Conservation (phyloP, 2,113 vertebrate genomes). For the Brachionichthys hirsutus region DNA sequence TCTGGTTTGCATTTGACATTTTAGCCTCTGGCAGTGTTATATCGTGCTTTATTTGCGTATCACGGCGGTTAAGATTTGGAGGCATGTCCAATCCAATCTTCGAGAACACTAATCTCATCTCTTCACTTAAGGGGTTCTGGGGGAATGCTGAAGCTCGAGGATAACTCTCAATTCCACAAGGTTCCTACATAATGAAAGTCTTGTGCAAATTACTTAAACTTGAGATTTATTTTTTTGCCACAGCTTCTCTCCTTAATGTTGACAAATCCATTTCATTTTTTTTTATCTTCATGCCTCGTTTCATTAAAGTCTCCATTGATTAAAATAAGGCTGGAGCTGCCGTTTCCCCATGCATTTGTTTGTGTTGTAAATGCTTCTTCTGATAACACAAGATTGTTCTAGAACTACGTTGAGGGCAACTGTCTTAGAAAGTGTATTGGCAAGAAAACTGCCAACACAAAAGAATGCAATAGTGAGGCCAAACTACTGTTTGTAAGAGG, state of each 20-base stretch:
- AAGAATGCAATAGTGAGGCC: no score
- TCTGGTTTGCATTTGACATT: slow-evolving; percentile 39
- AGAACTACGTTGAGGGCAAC: no score
- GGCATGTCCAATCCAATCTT: slow-evolving; percentile 59
- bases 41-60: slow-evolving; percentile 49
- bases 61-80: slow-evolving; percentile 41
- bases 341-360: not conserved
- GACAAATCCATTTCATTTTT: slow-evolving; percentile 39
- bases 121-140: slow-evolving; percentile 61
- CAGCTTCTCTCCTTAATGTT: slow-evolving; percentile 31
- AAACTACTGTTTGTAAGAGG: not conserved
- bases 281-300: slow-evolving; percentile 11
- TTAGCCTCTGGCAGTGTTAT: slow-evolving; percentile 28
- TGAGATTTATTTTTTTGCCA: slow-evolving; percentile 35
- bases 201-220: slow-evolving; percentile 60
- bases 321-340: slow-evolving; percentile 9
- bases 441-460: no score
- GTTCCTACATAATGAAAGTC: slow-evolving; percentile 56
- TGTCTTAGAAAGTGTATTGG: no score
- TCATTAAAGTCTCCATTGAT: slow-evolving; percentile 39
- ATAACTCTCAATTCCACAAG: slow-evolving; percentile 50
- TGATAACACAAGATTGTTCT: no score
- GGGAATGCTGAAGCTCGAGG: slow-evolving; percentile 40
- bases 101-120: slow-evolving; percentile 61
- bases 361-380: no score